Base-by-base conservation (phyloP, 1,140 invertebrate species). In the Oppia nitens region DNA sequence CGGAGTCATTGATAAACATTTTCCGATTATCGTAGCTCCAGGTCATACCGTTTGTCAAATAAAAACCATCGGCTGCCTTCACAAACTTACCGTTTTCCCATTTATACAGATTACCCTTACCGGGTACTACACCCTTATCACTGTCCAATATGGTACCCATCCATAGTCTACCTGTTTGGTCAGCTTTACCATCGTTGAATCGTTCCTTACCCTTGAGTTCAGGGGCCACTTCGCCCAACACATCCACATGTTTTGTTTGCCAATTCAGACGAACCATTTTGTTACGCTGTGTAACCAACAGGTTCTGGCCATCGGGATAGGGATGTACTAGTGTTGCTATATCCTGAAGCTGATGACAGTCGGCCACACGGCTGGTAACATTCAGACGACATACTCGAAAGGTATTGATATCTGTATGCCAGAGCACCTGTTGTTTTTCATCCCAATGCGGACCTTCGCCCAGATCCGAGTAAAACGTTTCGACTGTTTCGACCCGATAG, bases 161-260 rank as follows among this genome's bases (percentile, higher is more conserved):
- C 79, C 83, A 88, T 1, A 92, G 71, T 40, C 85, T 73, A 47
- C 88, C 88, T 14, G 68, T 69, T 0, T 79, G 76, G 70, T 93
- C 88, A 58, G 81, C 83, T 73, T 92, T 93, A n/a, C 81, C 89
- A 71, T 92, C 87, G 66, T 92, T 92, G 62, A 86, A 79, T 65
- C 85, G 74, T 40, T 40, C 32, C 17, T 40, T 40, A 17, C 32
- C 32, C 17, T 40, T 40, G 17, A 40, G 32, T 40, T 40, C 32
- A 40, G 32, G 32, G 6, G 32, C 32, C 6, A 40, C 32, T 40
- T 40, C 32, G 17, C 6, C 32, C 17, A 40, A 40, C 6, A 40
- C 32, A 9, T 40, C 32, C 6, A 17, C 17, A 9, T 40, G 6
- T 17, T 40, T 40, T 9, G 32, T 40, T 17, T 40, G 6, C 32